Base-by-base conservation (phyloP, 2,797 vertebrate genomes). In the Notoglanidium macrostoma region DNA sequence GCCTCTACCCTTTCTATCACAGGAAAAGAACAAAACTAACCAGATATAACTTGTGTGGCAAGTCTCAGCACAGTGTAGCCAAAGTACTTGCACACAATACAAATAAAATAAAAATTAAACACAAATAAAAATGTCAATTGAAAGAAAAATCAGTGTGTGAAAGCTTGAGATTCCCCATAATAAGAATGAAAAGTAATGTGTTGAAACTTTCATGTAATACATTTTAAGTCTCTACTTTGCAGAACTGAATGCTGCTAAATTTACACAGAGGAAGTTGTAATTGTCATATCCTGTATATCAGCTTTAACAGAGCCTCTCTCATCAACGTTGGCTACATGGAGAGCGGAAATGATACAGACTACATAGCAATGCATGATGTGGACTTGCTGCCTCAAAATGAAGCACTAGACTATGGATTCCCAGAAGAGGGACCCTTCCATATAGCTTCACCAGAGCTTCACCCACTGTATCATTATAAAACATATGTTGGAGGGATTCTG, bases 311-410 rank as follows among this genome's bases (percentile, higher is more conserved):
- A 65, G 98, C 98, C 0, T 98, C 98, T 1, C 95, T 99, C 88
- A 98, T 99, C 93, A 99, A 99, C 0, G 98, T 96, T 91, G 98
- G 98, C 76, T 97, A 96, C 92, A 88, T 96, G 93, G 98, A 99
- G 95, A 99, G 98, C 0, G 95, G 97, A 1, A 99, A 99, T 0
- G 95, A 98, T 94, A 99, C 98, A 0, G 98, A 99, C 94, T 99
- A 99, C 94, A 95, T 99, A 9, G 98, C 98, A 0, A 99, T 99
- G 98, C 98, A 99, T 0, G 98, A 99, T 0, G 98, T 99, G 26
- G 98, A 99, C 92, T 95, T 99, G 92, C 94, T 99, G 89, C 98
- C 98, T 7, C 96, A 97, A 86, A 99, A 99, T 0, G 96, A 97
- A 8, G 96, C 96, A 49, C 95, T 99, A 91, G 96, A 99, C 93